A percentile compares a stretch with the other conserved stretches of the same genome.
phyloP scores from a whole-genome alignment of 2,888 invertebrate genomes.

The Serrognathus titanus region DNA sequence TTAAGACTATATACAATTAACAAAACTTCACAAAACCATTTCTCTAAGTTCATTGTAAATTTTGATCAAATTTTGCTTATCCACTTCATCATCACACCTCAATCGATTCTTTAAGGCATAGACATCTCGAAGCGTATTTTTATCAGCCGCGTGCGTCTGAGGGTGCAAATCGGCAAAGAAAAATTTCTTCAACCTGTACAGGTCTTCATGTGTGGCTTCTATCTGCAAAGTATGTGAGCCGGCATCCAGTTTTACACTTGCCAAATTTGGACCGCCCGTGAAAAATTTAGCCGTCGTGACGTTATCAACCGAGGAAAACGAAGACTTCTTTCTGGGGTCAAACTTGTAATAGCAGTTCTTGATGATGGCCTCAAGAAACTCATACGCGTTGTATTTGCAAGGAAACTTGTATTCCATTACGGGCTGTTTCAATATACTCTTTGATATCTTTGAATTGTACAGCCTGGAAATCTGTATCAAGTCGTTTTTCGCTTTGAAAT shows the following conservation, averaged over 20 bases:
- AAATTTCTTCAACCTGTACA: constrained; percentile 34
- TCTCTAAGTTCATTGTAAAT: constrained; percentile 10
- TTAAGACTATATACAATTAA: neutral
- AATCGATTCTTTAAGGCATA: constrained; percentile 2
- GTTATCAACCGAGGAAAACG: constrained; percentile 27
- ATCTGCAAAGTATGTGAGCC: constrained; percentile 27
- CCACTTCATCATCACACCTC: constrained; percentile 1
- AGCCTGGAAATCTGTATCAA: constrained; percentile 8
- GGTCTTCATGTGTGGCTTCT: constrained; percentile 25
- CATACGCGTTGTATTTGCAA: constrained; percentile 26
- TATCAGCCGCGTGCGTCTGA: constrained; percentile 5
- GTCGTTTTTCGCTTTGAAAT: neutral
- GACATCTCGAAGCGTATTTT: constrained; percentile 3
- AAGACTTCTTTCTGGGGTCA: constrained; percentile 32
- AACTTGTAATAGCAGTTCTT: constrained; percentile 39
- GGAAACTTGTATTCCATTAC: constrained; percentile 29
- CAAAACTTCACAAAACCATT: constrained; percentile 4
- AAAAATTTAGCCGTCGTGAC: constrained; percentile 27
- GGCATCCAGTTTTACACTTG: constrained; percentile 30
- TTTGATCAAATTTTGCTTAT: neutral
- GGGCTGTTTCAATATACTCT: constrained; percentile 3
- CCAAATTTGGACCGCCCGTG: constrained; percentile 23
- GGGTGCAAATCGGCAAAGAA: constrained; percentile 25
- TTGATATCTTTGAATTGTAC: neutral
- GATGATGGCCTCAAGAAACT: constrained; percentile 33